These are phyloP conservation scores for Lepidocolaptes lacrymiger DNA, from an alignment of 2,797 vertebrate species.

Conservation along the genomic window DNA sequence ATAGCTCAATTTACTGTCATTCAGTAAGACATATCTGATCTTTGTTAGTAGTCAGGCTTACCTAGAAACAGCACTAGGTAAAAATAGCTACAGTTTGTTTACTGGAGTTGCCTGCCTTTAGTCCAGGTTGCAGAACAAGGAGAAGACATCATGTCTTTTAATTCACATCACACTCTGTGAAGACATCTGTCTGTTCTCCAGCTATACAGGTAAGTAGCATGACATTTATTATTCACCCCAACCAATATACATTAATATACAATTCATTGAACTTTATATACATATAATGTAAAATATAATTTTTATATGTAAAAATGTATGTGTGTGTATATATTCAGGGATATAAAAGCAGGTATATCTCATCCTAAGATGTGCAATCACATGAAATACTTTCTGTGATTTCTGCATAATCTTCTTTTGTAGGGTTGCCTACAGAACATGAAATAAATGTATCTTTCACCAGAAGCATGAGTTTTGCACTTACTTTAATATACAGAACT, in stretches of 20 bases:
- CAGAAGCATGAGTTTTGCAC: neutral
- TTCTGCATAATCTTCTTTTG: neutral
- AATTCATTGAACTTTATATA: neutral
- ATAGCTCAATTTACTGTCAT: neutral
- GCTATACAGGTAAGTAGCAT: neutral
- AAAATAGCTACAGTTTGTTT: neutral
- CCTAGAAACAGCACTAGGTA: neutral
- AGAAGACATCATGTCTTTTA: neutral
- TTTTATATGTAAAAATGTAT: neutral
- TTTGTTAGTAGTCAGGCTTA: neutral
- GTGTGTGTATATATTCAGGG: neutral
- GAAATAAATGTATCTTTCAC: neutral
- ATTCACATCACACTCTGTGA: neutral
- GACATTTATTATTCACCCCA: neutral
- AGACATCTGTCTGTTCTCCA: neutral
- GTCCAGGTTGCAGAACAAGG: neutral
- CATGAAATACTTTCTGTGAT: neutral
- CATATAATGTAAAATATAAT: neutral
- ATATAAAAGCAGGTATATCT: neutral
- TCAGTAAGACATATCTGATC: neutral
- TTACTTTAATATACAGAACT: neutral
- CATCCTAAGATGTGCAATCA: neutral
- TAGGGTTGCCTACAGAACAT: neutral
- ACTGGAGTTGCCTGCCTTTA: neutral
- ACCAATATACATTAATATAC: neutral